phyloP scores from a whole-genome alignment of 2,888 invertebrate species.

The Geotrupes spiniger region DNA sequence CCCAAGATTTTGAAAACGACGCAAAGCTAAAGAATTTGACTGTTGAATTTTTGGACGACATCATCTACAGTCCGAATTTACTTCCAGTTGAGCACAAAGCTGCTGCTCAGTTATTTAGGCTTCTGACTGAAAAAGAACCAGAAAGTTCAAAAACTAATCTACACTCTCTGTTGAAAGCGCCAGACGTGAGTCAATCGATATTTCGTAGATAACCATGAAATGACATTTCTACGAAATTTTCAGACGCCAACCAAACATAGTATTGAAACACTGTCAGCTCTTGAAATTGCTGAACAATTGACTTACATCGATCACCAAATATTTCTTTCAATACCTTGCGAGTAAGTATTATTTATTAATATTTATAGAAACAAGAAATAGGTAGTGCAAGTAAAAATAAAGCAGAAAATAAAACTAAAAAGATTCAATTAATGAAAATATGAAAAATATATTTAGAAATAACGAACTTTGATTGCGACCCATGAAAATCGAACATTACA shows the following conservation, averaged over 20 bases:
- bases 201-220: not conserved
- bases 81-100: conserved; percentile 87
- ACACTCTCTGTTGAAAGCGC: too few relatives aligned
- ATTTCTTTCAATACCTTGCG: conserved; percentile 82
- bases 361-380: not conserved
- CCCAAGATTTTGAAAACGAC: conserved; percentile 83
- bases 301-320: conserved; percentile 90
- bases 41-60: conserved; percentile 84
- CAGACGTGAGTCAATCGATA: conserved; percentile 35
- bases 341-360: conserved; percentile 61
- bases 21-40: conserved; percentile 71
- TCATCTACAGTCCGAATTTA: conserved; percentile 77
- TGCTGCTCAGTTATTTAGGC: conserved; percentile 74
- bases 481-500: too few relatives aligned
- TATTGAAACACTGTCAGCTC: conserved; percentile 80
- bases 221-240: too few relatives aligned
- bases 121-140: conserved; percentile 73
- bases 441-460: too few relatives aligned
- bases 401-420: too few relatives aligned
- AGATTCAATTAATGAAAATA: too few relatives aligned
- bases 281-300: conserved; percentile 91
- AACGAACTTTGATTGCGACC: too few relatives aligned
- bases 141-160: conserved; percentile 67
- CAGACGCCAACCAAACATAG: conserved; percentile 77
- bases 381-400: too few relatives aligned